A percentile compares a stretch with the other conserved stretches of the same genome.
Evolutionary conservation across 2,113 vertebrate genomes (phyloP).

Genomic region (Rissa tridactyla): DNA sequence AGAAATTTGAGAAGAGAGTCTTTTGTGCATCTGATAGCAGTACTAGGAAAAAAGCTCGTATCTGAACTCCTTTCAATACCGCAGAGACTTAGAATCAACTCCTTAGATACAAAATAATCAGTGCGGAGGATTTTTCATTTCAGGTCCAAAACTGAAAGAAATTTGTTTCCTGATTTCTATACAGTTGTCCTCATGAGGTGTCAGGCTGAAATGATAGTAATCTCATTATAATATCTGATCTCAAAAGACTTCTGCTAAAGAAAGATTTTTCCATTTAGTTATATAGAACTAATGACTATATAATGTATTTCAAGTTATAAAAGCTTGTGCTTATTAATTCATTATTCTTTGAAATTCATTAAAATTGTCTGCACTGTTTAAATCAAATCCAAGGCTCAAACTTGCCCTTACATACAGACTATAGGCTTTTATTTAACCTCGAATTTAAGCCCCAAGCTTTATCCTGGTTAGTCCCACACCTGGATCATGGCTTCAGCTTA

Average conservation of each 20-base stretch:
- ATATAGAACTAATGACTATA: conserved; percentile 55
- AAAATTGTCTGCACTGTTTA: conserved; percentile 12
- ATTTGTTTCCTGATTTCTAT: conserved; percentile 40
- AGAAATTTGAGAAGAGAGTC: background rate
- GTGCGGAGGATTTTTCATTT: conserved; percentile 18
- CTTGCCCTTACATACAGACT: background rate
- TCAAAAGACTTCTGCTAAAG: conserved; percentile 52
- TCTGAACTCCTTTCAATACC: background rate
- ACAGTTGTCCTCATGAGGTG: conserved; percentile 4
- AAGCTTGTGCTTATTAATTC: conserved; percentile 58
- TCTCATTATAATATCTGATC: conserved; percentile 55
- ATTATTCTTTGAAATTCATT: conserved; percentile 60
- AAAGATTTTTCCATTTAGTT: conserved; percentile 57
- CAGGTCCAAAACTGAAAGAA: background rate
- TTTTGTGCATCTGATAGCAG: conserved; percentile 1
- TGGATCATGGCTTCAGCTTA: background rate
- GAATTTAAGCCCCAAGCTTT: background rate
- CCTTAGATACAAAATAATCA: background rate
- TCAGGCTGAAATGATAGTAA: conserved; percentile 48
- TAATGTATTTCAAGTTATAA: conserved; percentile 41
- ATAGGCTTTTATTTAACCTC: conserved; percentile 3
- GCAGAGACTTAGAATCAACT: background rate
- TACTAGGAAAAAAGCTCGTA: background rate
- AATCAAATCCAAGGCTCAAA: conserved; percentile 13
- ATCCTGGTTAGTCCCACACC: background rate